These are phyloP conservation scores for Dicentrarchus labrax DNA, from an alignment of 2,113 vertebrate genomes.

Conservation along the genomic window DNA sequence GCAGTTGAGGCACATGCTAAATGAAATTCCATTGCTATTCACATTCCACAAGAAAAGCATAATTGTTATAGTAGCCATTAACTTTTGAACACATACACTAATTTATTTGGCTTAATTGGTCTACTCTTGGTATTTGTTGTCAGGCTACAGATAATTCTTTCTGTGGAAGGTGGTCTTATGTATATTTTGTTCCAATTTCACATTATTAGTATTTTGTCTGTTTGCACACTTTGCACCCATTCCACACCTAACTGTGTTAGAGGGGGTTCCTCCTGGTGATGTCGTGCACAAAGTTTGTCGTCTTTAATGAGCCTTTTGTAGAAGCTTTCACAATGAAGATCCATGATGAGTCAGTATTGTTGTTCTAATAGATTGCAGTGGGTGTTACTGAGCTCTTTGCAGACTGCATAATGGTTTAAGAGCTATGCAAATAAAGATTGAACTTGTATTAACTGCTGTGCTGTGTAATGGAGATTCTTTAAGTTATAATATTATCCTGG, in stretches of 20 bases:
- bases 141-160: too few relatives aligned
- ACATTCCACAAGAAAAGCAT: not conserved
- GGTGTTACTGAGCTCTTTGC: not conserved
- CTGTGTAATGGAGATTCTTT: not conserved
- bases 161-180: not conserved
- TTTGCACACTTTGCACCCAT: not conserved
- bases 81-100: not conserved
- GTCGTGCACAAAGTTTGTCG: not conserved
- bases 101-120: not conserved
- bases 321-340: not conserved
- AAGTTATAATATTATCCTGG: not conserved
- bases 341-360: not conserved
- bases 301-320: not conserved
- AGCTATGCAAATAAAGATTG: constrained; percentile 22
- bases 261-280: not conserved
- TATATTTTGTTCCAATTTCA: not conserved
- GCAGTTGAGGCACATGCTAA: not conserved
- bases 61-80: not conserved
- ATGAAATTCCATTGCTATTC: not conserved
- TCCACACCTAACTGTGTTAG: not conserved
- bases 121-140: not conserved
- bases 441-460: not conserved
- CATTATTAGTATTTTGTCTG: not conserved
- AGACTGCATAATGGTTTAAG: not conserved
- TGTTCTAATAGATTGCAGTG: constrained; percentile 2